A percentile compares a stretch with the other conserved stretches of the same genome.
phyloP scores from a whole-genome alignment of 2,888 invertebrate species.

The Eupeodes latifasciatus region DNA sequence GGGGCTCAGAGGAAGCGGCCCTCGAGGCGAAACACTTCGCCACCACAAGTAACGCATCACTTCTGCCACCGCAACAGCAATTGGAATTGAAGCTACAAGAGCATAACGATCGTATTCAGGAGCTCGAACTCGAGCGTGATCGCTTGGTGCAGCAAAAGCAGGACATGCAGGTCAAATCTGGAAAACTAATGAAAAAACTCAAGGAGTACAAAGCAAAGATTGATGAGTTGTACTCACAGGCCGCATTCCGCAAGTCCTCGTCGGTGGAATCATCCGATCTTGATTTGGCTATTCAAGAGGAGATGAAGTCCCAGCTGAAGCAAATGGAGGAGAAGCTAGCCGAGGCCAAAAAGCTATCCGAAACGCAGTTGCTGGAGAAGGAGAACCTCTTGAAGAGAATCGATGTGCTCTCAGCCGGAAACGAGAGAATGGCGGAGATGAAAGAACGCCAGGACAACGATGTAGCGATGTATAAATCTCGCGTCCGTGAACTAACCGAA shows the following conservation, averaged over 20 bases:
- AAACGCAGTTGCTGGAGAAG: conserved; percentile 88
- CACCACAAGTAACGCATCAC: conserved; percentile 68
- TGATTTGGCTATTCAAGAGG: conserved; percentile 92
- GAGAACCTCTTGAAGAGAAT: conserved; percentile 88
- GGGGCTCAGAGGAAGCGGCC: conserved; percentile 86
- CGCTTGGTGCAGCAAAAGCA: conserved; percentile 87
- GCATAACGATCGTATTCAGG: conserved; percentile 86
- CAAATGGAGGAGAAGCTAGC: conserved; percentile 88
- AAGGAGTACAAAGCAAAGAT: conserved; percentile 91
- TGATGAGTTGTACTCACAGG: conserved; percentile 83
- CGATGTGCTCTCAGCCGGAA: conserved; percentile 90
- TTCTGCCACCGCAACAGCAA: conserved; percentile 79
- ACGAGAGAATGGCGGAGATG: conserved; percentile 91
- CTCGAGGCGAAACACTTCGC: conserved; percentile 84
- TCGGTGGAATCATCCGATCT: conserved; percentile 85
- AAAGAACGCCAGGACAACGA: conserved; percentile 93
- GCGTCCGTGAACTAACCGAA: conserved; percentile 88
- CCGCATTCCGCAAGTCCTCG: conserved; percentile 77
- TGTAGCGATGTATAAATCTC: conserved; percentile 89
- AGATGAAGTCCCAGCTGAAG: conserved; percentile 89
- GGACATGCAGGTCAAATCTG: conserved; percentile 88
- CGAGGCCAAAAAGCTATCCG: conserved; percentile 86
- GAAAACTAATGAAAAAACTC: conserved; percentile 92
- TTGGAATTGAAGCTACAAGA: conserved; percentile 85
- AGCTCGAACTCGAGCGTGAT: conserved; percentile 86